A percentile compares a stretch with the other conserved stretches of the same genome.
Conservation (phyloP, 2,888 invertebrate genomes). For the Sepioteuthis lessoniana region DNA sequence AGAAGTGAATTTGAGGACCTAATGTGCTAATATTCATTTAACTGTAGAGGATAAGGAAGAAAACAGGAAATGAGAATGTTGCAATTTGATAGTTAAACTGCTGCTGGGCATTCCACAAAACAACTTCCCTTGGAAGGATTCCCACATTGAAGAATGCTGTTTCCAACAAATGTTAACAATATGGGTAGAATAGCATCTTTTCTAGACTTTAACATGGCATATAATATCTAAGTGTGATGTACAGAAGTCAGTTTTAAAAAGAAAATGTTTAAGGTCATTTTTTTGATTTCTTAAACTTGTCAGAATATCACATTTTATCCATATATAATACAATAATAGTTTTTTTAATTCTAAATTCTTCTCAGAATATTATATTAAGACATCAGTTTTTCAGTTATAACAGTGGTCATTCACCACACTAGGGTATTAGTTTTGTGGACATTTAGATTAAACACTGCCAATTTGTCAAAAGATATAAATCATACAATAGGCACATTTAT, state of each 20-base stretch:
- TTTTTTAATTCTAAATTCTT: too few species aligned
- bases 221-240: neutral
- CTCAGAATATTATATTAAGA: too few species aligned
- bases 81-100: conserved; percentile 4
- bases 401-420: too few species aligned
- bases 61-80: conserved; percentile 33
- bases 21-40: neutral
- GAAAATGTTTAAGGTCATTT: neutral
- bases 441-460: too few species aligned
- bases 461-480: too few species aligned
- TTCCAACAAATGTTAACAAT: neutral
- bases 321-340: too few species aligned
- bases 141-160: neutral
- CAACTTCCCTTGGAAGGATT: conserved; percentile 25
- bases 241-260: neutral
- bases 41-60: neutral
- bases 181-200: neutral
- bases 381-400: too few species aligned
- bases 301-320: too few species aligned
- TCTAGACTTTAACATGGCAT: neutral
- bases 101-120: neutral
- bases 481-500: too few species aligned
- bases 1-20: neutral
- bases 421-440: too few species aligned
- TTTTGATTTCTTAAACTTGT: neutral